Percentiles rank a stretch among this genome's conserved stretches.
phyloP scores from a whole-genome alignment of 2,113 vertebrate genomes.

The Sardina pilchardus region DNA sequence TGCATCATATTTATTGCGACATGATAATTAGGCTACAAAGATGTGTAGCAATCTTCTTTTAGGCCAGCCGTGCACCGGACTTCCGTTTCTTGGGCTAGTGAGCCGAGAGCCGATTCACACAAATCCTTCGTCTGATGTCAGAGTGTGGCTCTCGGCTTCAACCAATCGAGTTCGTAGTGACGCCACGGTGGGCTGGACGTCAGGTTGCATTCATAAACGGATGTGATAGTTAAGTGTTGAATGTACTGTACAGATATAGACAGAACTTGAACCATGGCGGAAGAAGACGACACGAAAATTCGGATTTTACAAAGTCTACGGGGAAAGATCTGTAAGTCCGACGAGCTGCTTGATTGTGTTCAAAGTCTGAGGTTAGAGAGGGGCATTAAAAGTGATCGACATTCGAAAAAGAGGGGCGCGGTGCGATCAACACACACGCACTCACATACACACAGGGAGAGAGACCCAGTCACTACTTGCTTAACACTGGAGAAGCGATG shows the following conservation, averaged over 20 bases:
- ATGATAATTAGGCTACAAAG: neutral
- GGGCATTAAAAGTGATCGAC: constrained; percentile 41
- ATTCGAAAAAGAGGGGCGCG: constrained; percentile 67
- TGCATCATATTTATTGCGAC: neutral
- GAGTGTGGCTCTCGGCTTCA: constrained; percentile 21
- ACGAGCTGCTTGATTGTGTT: neutral
- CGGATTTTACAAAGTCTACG: constrained; percentile 83
- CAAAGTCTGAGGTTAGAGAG: neutral
- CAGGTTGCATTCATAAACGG: constrained; percentile 71
- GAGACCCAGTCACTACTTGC: constrained; percentile 27
- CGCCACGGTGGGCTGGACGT: constrained; percentile 67
- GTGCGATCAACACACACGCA: constrained; percentile 55
- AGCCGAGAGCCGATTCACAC: constrained; percentile 46
- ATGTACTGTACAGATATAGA: constrained; percentile 61
- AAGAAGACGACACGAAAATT: constrained; percentile 76
- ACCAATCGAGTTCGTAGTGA: constrained; percentile 54
- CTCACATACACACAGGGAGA: neutral
- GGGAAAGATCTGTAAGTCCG: constrained; percentile 86
- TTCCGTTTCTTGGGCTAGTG: constrained; percentile 45
- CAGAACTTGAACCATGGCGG: constrained; percentile 77
- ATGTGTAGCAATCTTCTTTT: constrained; percentile 1
- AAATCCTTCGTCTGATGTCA: constrained; percentile 35
- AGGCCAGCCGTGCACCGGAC: constrained; percentile 25
- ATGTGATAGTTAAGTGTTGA: constrained; percentile 72
- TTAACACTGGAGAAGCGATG: constrained; percentile 30